Percentiles rank a stretch among this genome's conserved stretches.
Conservation (phyloP, 2,797 vertebrate genomes). For the Chaetophractus vellerosus region DNA sequence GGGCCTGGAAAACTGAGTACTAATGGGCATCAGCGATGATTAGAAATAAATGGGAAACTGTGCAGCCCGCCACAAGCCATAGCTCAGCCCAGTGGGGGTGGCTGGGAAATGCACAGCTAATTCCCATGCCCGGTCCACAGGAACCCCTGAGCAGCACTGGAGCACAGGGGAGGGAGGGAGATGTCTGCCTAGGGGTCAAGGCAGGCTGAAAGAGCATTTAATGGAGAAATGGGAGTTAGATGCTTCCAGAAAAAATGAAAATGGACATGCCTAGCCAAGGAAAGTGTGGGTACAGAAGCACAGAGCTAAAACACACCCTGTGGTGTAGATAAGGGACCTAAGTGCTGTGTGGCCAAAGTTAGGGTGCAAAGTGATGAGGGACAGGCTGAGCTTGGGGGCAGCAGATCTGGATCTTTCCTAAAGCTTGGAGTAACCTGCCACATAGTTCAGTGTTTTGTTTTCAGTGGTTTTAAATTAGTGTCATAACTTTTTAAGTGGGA, state of each 20-base stretch:
- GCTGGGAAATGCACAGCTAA: background rate
- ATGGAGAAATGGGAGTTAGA: background rate
- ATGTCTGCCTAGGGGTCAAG: conserved; percentile 9
- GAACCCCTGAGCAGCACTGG: fast-evolving
- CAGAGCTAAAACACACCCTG: background rate
- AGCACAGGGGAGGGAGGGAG: fast-evolving
- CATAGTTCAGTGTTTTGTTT: fast-evolving
- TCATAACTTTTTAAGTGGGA: background rate
- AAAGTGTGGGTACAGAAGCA: background rate
- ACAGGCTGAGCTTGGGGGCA: background rate
- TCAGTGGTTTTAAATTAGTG: fast-evolving
- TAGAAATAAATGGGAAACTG: background rate
- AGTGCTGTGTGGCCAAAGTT: fast-evolving
- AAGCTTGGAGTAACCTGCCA: fast-evolving
- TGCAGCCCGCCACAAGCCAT: too few species aligned
- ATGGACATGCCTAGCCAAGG: too few species aligned
- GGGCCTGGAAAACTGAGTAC: background rate
- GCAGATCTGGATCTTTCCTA: background rate
- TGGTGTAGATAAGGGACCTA: background rate
- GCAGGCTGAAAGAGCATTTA: conserved; percentile 63
- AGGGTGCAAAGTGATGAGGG: fast-evolving
- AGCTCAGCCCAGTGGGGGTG: background rate
- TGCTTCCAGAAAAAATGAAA: background rate
- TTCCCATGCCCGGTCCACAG: background rate
- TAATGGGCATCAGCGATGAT: fast-evolving